A percentile compares a stretch with the other conserved stretches of the same genome.
Conservation (phyloP, 2,113 vertebrate species). For the Xiphophorus maculatus region DNA sequence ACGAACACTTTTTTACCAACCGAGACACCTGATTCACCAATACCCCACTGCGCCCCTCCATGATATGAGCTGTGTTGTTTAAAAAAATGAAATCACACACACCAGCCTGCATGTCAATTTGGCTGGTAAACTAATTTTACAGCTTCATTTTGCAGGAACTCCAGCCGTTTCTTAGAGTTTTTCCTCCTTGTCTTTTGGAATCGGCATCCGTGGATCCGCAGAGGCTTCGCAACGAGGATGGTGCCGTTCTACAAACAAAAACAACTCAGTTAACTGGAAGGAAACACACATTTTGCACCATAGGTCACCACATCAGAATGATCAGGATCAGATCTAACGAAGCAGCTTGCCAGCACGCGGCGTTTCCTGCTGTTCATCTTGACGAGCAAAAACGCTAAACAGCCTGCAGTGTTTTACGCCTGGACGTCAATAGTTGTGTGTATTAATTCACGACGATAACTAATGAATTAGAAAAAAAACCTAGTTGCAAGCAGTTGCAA, state of each 20-base stretch:
- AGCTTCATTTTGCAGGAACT: not conserved
- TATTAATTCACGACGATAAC: no score
- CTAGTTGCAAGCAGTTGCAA: not conserved
- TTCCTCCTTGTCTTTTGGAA: not conserved
- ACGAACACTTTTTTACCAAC: no score
- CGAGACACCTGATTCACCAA: no score
- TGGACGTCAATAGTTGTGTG: no score
- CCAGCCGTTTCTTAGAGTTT: slow-evolving; percentile 7
- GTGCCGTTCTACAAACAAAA: no score
- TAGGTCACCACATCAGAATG: slow-evolving; percentile 5
- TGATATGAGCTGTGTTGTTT: not conserved
- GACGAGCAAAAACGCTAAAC: not conserved
- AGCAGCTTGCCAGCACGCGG: not conserved
- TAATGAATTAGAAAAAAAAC: no score
- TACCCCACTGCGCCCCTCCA: no score
- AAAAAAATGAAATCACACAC: no score
- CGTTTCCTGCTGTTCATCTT: not conserved
- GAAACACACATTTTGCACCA: not conserved
- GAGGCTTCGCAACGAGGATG: not conserved
- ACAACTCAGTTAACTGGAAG: not conserved
- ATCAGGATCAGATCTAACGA: slow-evolving; percentile 7
- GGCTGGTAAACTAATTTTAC: not conserved
- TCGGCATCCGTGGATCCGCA: not conserved
- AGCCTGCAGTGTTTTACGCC: not conserved
- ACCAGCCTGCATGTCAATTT: not conserved